Conservation (phyloP, 2,113 vertebrate genomes). For the Aptenodytes forsteri region DNA sequence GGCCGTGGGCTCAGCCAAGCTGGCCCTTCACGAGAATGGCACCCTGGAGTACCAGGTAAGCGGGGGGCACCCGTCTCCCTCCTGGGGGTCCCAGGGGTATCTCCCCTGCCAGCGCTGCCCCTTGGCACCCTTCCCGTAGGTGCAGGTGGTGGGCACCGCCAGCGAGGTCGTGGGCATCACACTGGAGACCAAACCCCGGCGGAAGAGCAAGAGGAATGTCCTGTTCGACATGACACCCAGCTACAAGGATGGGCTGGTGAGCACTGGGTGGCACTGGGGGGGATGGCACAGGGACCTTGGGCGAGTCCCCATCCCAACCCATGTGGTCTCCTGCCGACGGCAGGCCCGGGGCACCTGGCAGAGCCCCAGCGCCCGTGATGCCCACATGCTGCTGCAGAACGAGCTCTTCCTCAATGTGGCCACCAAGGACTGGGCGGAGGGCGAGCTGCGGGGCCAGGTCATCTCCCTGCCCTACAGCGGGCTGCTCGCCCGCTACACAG, state of each 20-base stretch:
- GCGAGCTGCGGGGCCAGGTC: conserved; percentile 92
- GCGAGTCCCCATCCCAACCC: not conserved
- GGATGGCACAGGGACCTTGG: accelerated
- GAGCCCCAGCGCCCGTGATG: conserved; percentile 84
- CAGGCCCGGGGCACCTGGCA: conserved; percentile 81
- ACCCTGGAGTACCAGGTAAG: conserved; percentile 91
- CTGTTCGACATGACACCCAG: conserved; percentile 84
- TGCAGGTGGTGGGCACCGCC: conserved; percentile 87
- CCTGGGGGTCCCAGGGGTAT: not conserved
- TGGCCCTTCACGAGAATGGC: conserved; percentile 88
- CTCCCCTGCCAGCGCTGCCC: not conserved
- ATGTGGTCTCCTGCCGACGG: accelerated
- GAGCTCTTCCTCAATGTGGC: conserved; percentile 95
- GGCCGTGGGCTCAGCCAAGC: conserved; percentile 87
- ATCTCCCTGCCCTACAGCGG: conserved; percentile 86
- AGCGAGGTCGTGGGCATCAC: conserved; percentile 85
- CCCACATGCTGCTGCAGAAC: conserved; percentile 96
- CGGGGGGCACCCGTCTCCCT: accelerated
- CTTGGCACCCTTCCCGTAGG: conserved; percentile 64
- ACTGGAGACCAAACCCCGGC: conserved; percentile 90
- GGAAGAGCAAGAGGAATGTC: conserved; percentile 86
- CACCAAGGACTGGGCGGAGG: conserved; percentile 86
- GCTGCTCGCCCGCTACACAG: conserved; percentile 79
- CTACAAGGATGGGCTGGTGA: conserved; percentile 73
- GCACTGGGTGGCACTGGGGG: not conserved